These are phyloP conservation scores for Cephus cinctus DNA, from an alignment of 1,140 invertebrate genomes.

Conservation along the genomic window DNA sequence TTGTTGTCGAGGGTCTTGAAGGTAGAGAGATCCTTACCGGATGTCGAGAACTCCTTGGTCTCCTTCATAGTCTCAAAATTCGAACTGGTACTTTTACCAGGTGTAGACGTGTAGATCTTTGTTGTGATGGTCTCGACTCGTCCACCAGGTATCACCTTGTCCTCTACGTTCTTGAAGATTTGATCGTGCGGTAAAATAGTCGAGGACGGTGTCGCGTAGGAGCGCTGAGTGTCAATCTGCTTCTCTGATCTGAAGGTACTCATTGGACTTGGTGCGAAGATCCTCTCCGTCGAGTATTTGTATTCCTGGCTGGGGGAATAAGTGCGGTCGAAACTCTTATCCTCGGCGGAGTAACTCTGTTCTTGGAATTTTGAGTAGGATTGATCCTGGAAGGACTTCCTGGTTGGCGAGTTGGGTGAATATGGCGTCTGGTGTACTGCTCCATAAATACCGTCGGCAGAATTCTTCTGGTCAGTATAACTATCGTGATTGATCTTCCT, in stretches of 20 bases:
- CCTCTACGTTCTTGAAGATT: slow-evolving; percentile 37
- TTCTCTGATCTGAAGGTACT: slow-evolving; percentile 39
- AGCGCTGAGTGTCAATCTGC: slow-evolving; percentile 4
- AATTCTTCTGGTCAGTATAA: slow-evolving; percentile 20
- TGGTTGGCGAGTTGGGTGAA: neutral
- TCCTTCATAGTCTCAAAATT: slow-evolving; percentile 52
- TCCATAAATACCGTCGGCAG: slow-evolving; percentile 20
- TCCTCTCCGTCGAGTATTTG: slow-evolving; percentile 22
- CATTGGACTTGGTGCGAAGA: slow-evolving; percentile 29
- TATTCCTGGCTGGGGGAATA: slow-evolving; percentile 20
- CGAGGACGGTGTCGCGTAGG: neutral
- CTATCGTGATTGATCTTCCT: slow-evolving; percentile 42
- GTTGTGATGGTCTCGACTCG: slow-evolving; percentile 48
- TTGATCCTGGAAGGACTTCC: neutral
- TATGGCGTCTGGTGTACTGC: slow-evolving; percentile 17
- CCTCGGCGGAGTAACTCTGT: slow-evolving; percentile 14
- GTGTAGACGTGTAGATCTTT: slow-evolving; percentile 50
- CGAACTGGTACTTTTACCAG: slow-evolving; percentile 36
- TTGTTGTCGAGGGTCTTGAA: slow-evolving; percentile 39
- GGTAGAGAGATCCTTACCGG: slow-evolving; percentile 38
- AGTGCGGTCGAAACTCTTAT: slow-evolving; percentile 18
- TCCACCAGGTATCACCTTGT: slow-evolving; percentile 33
- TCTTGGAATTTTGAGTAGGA: neutral
- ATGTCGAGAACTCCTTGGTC: slow-evolving; percentile 40
- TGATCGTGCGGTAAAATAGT: slow-evolving; percentile 39